phyloP scores from a whole-genome alignment of 1,140 invertebrate species.

The Mesaphorura yosii region DNA sequence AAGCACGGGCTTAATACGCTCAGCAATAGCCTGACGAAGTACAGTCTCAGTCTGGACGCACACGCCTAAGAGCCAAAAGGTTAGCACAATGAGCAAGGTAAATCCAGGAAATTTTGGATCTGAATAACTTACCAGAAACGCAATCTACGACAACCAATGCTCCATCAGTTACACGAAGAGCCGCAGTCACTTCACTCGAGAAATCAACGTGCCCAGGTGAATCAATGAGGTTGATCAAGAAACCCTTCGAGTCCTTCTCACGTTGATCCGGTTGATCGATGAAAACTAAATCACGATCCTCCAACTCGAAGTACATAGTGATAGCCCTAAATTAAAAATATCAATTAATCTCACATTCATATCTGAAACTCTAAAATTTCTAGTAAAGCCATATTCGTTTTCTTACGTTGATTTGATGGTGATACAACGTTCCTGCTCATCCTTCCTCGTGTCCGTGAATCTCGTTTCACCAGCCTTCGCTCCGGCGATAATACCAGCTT shows the following conservation, averaged over 20 bases:
- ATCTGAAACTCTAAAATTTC: too few relatives aligned
- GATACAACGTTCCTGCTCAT: conserved; percentile 99
- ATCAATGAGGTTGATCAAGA: conserved; percentile 98
- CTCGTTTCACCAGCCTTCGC: conserved; percentile 97
- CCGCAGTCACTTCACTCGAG: conserved; percentile 97
- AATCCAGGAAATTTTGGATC: conserved; percentile 1
- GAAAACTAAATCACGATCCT: conserved; percentile 79
- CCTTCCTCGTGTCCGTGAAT: conserved; percentile 98
- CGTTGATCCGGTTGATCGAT: conserved; percentile 78
- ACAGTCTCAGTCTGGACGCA: conserved; percentile 99
- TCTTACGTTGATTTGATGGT: conserved; percentile 99
- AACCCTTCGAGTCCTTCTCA: conserved; percentile 81
- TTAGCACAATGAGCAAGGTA: background rate
- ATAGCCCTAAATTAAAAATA: conserved; percentile 60
- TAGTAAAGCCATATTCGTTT: background rate
- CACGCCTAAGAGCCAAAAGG: conserved; percentile 64
- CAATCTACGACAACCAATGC: conserved; percentile 99
- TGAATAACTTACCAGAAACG: conserved; percentile 67
- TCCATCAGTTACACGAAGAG: conserved; percentile 96
- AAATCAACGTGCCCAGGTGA: conserved; percentile 99
- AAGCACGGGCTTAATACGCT: conserved; percentile 96
- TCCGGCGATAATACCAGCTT: conserved; percentile 98
- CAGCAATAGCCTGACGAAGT: conserved; percentile 94
- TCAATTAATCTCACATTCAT: too few relatives aligned
- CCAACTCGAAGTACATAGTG: conserved; percentile 94